These are phyloP conservation scores for Maconellicoccus hirsutus DNA, from an alignment of 1,140 invertebrate genomes.

Conservation along the genomic window DNA sequence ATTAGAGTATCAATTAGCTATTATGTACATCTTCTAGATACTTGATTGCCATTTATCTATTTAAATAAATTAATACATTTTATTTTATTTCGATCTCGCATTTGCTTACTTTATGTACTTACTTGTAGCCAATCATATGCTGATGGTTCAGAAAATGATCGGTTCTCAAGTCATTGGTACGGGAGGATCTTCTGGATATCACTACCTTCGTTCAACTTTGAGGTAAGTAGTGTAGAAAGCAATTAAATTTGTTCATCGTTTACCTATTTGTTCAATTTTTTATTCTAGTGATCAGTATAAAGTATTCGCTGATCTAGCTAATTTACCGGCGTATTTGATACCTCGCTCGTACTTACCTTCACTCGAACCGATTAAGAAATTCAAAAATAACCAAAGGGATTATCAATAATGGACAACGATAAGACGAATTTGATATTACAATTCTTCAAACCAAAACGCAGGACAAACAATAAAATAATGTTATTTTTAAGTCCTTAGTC, in stretches of 20 bases:
- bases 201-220: constrained; percentile 93
- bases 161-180: constrained; percentile 93
- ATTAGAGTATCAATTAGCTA: too few relatives aligned
- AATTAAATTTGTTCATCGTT: constrained; percentile 12
- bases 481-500: too few relatives aligned
- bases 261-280: constrained; percentile 26
- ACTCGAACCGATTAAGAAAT: constrained; percentile 35
- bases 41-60: too few relatives aligned
- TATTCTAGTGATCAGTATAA: constrained; percentile 89
- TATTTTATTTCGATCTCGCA: too few relatives aligned
- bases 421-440: too few relatives aligned
- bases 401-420: too few relatives aligned
- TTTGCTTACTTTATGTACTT: background rate
- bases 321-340: constrained; percentile 90
- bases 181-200: constrained; percentile 95
- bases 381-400: background rate
- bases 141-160: constrained; percentile 99
- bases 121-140: constrained; percentile 84
- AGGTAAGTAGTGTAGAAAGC: constrained; percentile 47
- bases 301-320: constrained; percentile 95
- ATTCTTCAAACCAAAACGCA: too few relatives aligned
- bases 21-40: too few relatives aligned
- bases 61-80: too few relatives aligned
- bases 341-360: constrained; percentile 83
- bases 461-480: too few relatives aligned